Base-by-base conservation (phyloP, 2,113 vertebrate species). In the Calidris pygmaea region DNA sequence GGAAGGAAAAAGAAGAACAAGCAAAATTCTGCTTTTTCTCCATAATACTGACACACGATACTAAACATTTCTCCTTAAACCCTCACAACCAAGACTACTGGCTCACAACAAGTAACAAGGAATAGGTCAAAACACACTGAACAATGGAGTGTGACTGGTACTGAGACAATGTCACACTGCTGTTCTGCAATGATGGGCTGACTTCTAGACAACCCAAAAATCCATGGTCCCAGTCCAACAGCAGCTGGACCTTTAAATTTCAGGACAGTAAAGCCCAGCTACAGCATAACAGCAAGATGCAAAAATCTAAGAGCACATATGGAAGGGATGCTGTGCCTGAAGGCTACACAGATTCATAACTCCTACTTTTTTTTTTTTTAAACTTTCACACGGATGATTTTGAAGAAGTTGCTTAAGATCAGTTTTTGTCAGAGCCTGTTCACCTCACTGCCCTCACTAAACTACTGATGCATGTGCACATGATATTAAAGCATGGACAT, bases 351-450 rank as follows among this genome's bases (percentile, higher is more conserved):
- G 12, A 91, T 24, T 94, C 24, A 34, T 21, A 91, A 72, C 15
- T 19, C 35, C 53, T 23, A 7, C 19, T 29, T 7, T 34, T 45
- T 52, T 21, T 34, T 67, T 47, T 70, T 8, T 37, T 10, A 39
- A 90, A 37, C 53, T 78, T 74, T 73, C 65, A 95, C 48, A 68
- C 0, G 0, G 32, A 63, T 82, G 58, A 53, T 79, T 97, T 79
- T 83, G 70, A 94, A 71, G 60, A 79, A 94, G 53, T 76, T 89
- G 52, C 48, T 87, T 53, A 72, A 76, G 53, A 75, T 76, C 45
- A 70, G 26, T n/a, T 91, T 92, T 94, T 85, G 48, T 71, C 83
- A 62, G 70, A 79, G 74, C 24, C 70, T 62, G 77, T 68, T 58
- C 62, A 78, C 21, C 55, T 92, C 43, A 35, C 14, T 78, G 87